Evolutionary conservation across 2,888 invertebrate species (phyloP).

Genomic region (Drosophila peninsularis): DNA sequence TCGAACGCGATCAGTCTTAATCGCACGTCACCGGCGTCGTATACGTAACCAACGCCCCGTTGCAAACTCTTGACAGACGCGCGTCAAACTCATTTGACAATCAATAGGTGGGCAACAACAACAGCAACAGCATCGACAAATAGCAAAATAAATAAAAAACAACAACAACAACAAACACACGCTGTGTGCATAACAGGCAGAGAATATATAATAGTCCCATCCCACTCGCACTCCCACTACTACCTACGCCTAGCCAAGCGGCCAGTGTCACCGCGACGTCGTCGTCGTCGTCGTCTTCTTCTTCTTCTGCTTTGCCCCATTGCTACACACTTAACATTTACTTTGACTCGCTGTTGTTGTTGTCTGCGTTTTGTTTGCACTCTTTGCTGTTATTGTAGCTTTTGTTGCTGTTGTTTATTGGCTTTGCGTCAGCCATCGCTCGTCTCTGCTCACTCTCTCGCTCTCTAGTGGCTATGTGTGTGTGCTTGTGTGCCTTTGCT

Average conservation of each 20-base stretch:
- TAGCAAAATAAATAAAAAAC: conserved; percentile 18
- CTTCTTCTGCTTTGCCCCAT: conserved; percentile 32
- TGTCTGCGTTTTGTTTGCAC: conserved; percentile 38
- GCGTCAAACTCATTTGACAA: conserved; percentile 68
- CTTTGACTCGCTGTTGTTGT: conserved; percentile 32
- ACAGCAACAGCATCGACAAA: conserved; percentile 19
- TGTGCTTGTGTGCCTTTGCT: conserved; percentile 2
- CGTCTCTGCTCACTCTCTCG: conserved; percentile 12
- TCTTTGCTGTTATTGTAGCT: conserved; percentile 28
- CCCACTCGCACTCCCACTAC: conserved; percentile 3
- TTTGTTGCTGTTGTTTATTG: conserved; percentile 37
- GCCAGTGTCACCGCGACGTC: conserved; percentile 18
- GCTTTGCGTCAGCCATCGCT: conserved; percentile 43
- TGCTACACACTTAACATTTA: conserved; percentile 39
- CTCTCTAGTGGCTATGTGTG: neutral
- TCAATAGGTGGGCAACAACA: conserved; percentile 46
- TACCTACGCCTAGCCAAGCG: conserved; percentile 7
- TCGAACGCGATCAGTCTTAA: conserved; percentile 35
- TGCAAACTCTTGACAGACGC: conserved; percentile 51
- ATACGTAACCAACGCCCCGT: conserved; percentile 62
- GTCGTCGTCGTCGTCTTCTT: conserved; percentile 7
- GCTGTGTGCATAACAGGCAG: conserved; percentile 35
- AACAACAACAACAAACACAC: conserved; percentile 5
- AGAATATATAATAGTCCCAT: conserved; percentile 6
- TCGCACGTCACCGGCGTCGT: conserved; percentile 52